Conservation (phyloP, 1,140 invertebrate genomes). For the Drepana arcuata region DNA sequence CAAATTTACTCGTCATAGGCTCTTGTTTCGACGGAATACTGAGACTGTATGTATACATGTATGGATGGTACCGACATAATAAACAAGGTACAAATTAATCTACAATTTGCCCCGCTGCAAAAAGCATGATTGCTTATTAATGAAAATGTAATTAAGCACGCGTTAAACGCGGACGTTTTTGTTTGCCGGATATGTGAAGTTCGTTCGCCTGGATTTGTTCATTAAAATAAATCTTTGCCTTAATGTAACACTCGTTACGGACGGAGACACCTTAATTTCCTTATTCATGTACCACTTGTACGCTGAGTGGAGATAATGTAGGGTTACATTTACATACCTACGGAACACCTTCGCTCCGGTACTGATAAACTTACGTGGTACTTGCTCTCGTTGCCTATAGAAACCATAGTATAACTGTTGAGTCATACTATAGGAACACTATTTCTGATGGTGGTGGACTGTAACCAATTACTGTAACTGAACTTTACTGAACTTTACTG, state of each 20-base stretch:
- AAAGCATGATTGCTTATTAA: conserved; percentile 22
- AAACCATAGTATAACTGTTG: too few relatives aligned
- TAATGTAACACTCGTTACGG: conserved; percentile 25
- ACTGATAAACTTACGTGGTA: too few relatives aligned
- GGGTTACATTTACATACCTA: conserved; percentile 5
- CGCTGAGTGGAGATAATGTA: conserved; percentile 12
- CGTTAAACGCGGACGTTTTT: conserved; percentile 27
- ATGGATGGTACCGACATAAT: not conserved
- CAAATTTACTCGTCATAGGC: too few relatives aligned
- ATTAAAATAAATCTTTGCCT: conserved; percentile 33
- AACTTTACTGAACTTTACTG: too few relatives aligned
- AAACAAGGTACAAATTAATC: conserved; percentile 6
- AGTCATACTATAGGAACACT: too few relatives aligned
- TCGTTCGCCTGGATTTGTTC: conserved; percentile 14
- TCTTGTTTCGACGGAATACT: not conserved
- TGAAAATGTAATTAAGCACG: conserved; percentile 31
- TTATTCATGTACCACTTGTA: conserved; percentile 23
- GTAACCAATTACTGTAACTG: too few relatives aligned
- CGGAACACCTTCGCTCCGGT: too few relatives aligned
- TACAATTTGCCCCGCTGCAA: conserved; percentile 10
- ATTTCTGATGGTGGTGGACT: too few relatives aligned
- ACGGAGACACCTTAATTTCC: conserved; percentile 34
- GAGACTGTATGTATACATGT: not conserved
- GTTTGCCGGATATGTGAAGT: conserved; percentile 15
- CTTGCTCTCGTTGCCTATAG: too few relatives aligned